Evolutionary conservation across 2,113 vertebrate species (phyloP), one percentile per base, ranked within the genome.

Genomic region (Stegastes partitus): DNA sequence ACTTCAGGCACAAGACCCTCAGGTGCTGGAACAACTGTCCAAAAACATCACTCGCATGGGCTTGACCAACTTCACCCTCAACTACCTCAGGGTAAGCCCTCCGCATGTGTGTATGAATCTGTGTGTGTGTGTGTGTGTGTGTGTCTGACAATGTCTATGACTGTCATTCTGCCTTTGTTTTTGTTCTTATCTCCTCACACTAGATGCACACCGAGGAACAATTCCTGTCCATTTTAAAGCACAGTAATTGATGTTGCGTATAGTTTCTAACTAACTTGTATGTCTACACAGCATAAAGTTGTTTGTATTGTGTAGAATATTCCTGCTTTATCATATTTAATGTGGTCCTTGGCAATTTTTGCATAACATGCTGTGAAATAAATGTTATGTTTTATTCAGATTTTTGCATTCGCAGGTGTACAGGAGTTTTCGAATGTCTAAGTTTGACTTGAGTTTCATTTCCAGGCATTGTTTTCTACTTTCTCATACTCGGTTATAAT

Each of bases 21-120:
- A 99, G 96, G 97, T 98, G 93, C 94, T 99, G 95, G 98, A 99
- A 93, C 98, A 99, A 92, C 96, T 99, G 92, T 99, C 97, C 90
- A 99, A 99, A 97, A 99, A 99, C 94, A 99, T 99, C 94, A 99
- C 98, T 90, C 96, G 98, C 84, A 99, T 99, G 98, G 98, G 98
- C 87, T 95, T 99, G 92, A 99, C 98, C 90, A 99, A 99, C 94
- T 99, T 99, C 95, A 99, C 98, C 92, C 97, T 99, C 96, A 99
- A 99, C 98, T 99, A 99, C 97, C 98, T 99, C 98, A 98, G 98
- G 97, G 98, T 99, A 96, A 97, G 95, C 62, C 44, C 49, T 63
- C 14, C 47, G 42, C 1, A 11, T 67, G 26, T 62, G 54, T 57
- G 54, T 47, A 47, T 74, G 44, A 67, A 31, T 77, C 26, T 79